Base-by-base conservation (phyloP, 2,113 vertebrate species). In the Haemorhous mexicanus region DNA sequence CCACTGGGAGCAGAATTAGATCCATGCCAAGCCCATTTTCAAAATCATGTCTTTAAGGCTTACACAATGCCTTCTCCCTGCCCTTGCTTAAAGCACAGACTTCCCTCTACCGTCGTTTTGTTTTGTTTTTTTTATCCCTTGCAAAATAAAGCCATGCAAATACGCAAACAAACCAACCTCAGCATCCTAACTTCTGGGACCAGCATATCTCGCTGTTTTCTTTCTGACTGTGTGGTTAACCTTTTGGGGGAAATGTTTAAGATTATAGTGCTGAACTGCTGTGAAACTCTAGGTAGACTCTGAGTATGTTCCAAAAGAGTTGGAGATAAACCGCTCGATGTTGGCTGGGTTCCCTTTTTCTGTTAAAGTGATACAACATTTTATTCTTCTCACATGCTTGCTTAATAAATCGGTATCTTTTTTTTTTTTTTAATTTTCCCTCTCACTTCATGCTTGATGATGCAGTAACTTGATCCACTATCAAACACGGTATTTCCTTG, bases 1-100 rank as follows among this genome's bases (percentile, higher is more conserved):
- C 91, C 80, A n/a, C 80, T 67, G 93, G 84, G 93, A 96, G 56
- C 28, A 61, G 53, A 84, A 75, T 55, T 21, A 96, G 80, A 41
- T 76, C 80, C 79, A 27, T 18, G 72, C 94, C 92, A 86, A 93
- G 61, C 62, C 33, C 59, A 8, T 63, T 84, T 90, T 66, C 75
- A 90, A 86, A 92, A 86, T 43, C n/a, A 2, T 4, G 11, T 55
- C 86, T 69, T 32, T 46, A 32, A 75, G 74, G 83, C 64, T 94
- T 88, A 90, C 18, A 76, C 92, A 90, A 81, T 5, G 32, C 41
- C 7, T 73, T 49, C 79, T 92, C 82, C 58, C 61, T 67, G 64
- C 52, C 80, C 73, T 81, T 44, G 26, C 58, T 41, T 49, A 74
- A 87, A 47, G 89, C 80, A 13, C 87, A 59, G 64, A 12, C 73